phyloP scores from a whole-genome alignment of 37 sponge, comb jelly and placozoan genomes.

The Ephydatia muelleri region DNA sequence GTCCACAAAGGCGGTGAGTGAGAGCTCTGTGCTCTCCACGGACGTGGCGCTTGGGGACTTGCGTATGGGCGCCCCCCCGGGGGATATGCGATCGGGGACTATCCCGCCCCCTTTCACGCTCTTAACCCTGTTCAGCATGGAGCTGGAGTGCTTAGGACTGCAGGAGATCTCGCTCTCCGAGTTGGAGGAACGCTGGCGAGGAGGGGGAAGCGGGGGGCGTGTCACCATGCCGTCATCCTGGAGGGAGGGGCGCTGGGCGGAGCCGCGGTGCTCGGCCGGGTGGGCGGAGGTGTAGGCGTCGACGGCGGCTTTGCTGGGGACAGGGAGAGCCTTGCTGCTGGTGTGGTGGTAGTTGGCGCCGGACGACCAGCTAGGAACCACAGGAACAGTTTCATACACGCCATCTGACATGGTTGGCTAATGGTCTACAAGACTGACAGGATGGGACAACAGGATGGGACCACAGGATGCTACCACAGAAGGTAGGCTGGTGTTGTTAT shows the following conservation, averaged over 20 bases:
- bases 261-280: neutral
- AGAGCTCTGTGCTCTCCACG: neutral
- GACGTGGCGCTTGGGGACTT: neutral
- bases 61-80: neutral
- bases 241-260: neutral
- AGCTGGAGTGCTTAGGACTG: neutral
- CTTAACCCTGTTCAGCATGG: neutral
- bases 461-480: too few species aligned
- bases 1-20: neutral
- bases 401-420: neutral
- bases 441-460: too few species aligned
- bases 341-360: neutral
- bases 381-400: neutral
- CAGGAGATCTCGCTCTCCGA: neutral
- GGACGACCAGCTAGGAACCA: neutral
- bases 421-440: too few species aligned
- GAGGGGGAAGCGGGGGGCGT: neutral
- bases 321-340: neutral
- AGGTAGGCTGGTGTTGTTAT: too few species aligned
- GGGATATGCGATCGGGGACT: neutral
- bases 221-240: neutral
- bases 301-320: neutral
- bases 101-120: neutral
- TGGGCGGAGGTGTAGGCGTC: neutral
- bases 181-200: neutral